phyloP scores from a whole-genome alignment of 2,113 vertebrate genomes.

The Furnarius figulus region DNA sequence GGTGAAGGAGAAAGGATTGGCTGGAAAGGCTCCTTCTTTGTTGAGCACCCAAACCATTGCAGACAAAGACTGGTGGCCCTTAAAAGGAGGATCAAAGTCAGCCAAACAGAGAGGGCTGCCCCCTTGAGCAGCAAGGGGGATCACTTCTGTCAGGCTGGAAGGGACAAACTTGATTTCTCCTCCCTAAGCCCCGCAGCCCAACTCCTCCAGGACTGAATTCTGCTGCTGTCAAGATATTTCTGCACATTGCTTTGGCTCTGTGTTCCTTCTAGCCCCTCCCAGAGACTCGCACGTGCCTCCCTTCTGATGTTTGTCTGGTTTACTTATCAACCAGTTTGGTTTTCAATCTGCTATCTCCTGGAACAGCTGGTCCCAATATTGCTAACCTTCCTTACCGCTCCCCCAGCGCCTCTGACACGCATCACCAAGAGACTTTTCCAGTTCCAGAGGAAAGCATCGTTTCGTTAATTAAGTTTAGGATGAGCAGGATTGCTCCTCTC shows the following conservation, averaged over 20 bases:
- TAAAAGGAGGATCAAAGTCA: neutral
- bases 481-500: neutral
- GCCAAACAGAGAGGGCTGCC: neutral
- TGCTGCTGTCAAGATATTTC: neutral
- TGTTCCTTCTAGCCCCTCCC: neutral
- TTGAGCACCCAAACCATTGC: accelerated
- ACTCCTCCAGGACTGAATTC: neutral
- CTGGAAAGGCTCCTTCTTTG: neutral
- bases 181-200: neutral
- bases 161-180: neutral
- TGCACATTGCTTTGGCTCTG: neutral
- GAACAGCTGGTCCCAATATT: neutral
- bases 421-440: neutral
- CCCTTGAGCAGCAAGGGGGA: neutral
- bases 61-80: neutral
- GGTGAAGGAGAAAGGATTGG: neutral
- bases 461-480: neutral
- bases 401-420: neutral
- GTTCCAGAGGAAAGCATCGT: neutral
- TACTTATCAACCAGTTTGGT: neutral
- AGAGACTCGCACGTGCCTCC: neutral
- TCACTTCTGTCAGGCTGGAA: neutral
- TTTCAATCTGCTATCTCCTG: neutral
- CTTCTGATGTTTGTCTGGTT: neutral
- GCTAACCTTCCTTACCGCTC: neutral